phyloP scores from a whole-genome alignment of 2,888 invertebrate species.

The Cryptocheilus praepositus region DNA sequence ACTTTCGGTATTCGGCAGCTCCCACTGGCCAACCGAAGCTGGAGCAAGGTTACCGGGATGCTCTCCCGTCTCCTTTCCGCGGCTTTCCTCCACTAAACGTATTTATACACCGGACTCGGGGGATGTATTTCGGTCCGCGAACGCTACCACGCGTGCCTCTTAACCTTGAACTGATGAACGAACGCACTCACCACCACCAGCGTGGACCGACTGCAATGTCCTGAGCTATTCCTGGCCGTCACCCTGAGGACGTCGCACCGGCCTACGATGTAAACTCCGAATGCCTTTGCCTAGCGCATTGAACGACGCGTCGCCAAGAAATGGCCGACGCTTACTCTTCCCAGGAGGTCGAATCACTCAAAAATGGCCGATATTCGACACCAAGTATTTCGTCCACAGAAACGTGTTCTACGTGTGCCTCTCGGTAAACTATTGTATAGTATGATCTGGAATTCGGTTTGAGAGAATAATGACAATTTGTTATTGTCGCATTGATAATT shows the following conservation, averaged over 20 bases:
- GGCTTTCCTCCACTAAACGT: constrained; percentile 37
- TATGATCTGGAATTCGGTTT: no score
- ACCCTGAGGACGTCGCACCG: constrained; percentile 50
- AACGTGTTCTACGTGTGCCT: no score
- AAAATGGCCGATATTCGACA: no score
- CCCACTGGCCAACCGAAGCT: constrained; percentile 19
- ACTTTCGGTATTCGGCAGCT: constrained; percentile 1
- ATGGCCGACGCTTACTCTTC: not conserved
- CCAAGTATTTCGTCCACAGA: no score
- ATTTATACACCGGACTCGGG: constrained; percentile 62
- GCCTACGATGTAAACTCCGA: constrained; percentile 32
- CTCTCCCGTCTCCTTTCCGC: constrained; percentile 22
- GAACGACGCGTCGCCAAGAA: not conserved
- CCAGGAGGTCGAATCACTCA: not conserved
- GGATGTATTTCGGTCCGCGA: constrained; percentile 66
- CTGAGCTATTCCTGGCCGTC: constrained; percentile 56
- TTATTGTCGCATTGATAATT: no score
- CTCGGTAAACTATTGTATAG: no score
- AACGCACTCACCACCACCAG: constrained; percentile 37
- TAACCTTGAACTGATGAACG: constrained; percentile 73
- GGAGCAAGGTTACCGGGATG: constrained; percentile 57
- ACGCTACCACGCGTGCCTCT: constrained; percentile 52
- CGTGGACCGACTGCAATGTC: constrained; percentile 47
- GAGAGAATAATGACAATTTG: no score
- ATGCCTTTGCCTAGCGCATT: constrained; percentile 35